A percentile compares a stretch with the other conserved stretches of the same genome.
phyloP scores from a whole-genome alignment of 2,797 vertebrate species.

The Ciconia nigra region DNA sequence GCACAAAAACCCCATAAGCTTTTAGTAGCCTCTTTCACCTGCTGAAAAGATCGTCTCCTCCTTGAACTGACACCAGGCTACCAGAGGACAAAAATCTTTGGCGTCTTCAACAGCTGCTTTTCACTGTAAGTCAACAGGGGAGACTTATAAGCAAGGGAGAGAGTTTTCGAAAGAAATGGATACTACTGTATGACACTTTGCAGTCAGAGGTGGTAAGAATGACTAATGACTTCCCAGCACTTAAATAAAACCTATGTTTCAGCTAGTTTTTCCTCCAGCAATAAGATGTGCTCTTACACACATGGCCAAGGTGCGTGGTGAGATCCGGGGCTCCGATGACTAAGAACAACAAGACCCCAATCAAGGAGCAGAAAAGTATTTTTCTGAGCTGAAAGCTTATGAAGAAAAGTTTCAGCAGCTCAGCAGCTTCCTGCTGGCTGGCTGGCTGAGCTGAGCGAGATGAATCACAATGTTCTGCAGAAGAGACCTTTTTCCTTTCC shows the following conservation, averaged over 20 bases:
- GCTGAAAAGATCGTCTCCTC: neutral
- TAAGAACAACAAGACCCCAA: neutral
- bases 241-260: neutral
- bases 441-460: neutral
- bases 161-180: neutral
- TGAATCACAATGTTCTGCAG: neutral
- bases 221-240: fast-evolving
- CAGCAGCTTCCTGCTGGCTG: neutral
- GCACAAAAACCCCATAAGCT: neutral
- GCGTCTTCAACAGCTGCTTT: neutral
- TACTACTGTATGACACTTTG: neutral
- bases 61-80: neutral
- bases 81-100: neutral
- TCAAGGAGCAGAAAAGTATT: neutral
- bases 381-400: neutral
- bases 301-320: neutral
- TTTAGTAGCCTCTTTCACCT: neutral
- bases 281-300: neutral
- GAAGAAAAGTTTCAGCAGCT: neutral
- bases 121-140: neutral
- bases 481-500: neutral
- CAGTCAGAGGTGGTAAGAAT: neutral
- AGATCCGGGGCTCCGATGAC: neutral
- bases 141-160: neutral
- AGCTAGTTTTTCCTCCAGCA: neutral